Evolutionary conservation across 2,113 vertebrate species (phyloP), one percentile per base, ranked within the genome.

Genomic region (Pangasianodon hypophthalmus): DNA sequence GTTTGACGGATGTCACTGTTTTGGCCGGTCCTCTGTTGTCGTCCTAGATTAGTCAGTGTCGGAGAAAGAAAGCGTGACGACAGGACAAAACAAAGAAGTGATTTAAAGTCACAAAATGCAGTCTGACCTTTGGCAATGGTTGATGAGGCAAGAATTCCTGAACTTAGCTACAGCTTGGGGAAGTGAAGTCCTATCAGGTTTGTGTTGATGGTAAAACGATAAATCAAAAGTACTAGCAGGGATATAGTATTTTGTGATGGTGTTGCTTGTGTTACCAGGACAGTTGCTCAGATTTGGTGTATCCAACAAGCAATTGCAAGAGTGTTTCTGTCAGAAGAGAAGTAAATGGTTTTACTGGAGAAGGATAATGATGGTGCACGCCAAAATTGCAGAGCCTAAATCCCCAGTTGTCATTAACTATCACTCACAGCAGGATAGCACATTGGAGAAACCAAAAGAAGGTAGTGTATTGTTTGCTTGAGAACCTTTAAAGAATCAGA

Each of bases 1-100:
- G 44, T 71, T 41, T 90, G 86, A 91, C 52, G 77, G 73, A 91
- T 92, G 92, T 88, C 85, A 87, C 77, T 50, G 37, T 81, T 83
- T 89, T 86, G 88, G 89, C 58, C 11, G 60, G 62, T 52, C 50
- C 80, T 69, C 69, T 84, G 29, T 87, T 80, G 48, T 87, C 10
- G 24, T 46, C 58, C 46, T 16, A 79, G 71, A 86, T 90, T 60
- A 52, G 67, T 86, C 85, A n/a, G 60, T 80, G 80, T 37, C 24
- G 6, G 71, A 81, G 58, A 58, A 80, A 64, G 58, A 81, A 90
- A 77, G 88, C 80, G 21, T 56, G 50, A 75, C 29, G 16, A 79
- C 67, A 37, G 69, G 64, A 77, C 85, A 14, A 46, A 84, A 81
- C 52, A 90, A 69, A 71, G 60, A 84, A 84, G 16, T 81, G 87